Conservation (phyloP, 2,797 vertebrate species). For the Sebastes hubbsi region DNA sequence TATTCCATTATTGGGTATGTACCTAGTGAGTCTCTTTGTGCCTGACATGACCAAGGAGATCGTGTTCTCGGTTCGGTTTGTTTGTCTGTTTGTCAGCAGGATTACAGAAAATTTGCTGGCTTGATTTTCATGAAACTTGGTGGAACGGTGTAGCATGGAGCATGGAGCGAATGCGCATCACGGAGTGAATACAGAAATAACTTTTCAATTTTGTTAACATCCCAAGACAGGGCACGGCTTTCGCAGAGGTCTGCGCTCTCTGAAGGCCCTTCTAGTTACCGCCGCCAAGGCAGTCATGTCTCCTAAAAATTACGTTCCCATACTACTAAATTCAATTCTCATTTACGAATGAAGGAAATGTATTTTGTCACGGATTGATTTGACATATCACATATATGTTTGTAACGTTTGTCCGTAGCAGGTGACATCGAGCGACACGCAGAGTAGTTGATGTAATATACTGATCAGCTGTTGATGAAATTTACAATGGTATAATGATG, state of each 20-base stretch:
- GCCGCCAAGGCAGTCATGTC: background rate
- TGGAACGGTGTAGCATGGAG: background rate
- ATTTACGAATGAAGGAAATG: too few relatives aligned
- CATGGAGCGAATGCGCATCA: background rate
- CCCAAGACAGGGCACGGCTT: background rate
- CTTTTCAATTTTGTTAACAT: background rate
- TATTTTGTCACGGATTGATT: too few relatives aligned
- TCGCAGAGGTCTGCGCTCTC: background rate
- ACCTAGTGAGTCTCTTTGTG: background rate
- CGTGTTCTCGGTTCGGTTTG: background rate
- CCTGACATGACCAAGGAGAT: background rate
- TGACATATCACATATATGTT: too few relatives aligned
- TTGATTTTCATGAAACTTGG: background rate
- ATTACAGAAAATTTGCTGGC: background rate
- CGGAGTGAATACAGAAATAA: accelerated
- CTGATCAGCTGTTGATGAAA: too few relatives aligned
- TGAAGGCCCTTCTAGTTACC: background rate
- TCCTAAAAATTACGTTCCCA: too few relatives aligned
- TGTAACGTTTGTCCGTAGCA: too few relatives aligned
- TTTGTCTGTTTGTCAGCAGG: background rate
- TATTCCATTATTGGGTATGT: background rate
- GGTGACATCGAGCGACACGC: too few relatives aligned
- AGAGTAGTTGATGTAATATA: too few relatives aligned
- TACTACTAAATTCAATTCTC: accelerated
- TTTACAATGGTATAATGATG: too few relatives aligned